phyloP scores from a whole-genome alignment of 53 echinoderm and acorn worm genomes.

The Astropecten irregularis region DNA sequence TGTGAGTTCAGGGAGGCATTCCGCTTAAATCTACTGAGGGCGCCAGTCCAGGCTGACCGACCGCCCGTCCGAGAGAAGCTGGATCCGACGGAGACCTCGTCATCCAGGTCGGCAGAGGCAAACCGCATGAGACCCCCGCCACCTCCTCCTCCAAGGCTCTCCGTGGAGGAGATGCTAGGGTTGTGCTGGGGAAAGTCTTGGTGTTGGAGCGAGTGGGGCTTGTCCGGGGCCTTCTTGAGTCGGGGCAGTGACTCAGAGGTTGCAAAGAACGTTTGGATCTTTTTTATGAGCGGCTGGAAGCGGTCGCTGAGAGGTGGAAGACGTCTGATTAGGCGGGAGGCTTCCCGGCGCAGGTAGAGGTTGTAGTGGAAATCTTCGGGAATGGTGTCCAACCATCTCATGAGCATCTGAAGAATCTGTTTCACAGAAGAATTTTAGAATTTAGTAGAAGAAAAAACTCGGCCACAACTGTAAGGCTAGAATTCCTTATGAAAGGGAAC shows the following conservation, averaged over 20 bases:
- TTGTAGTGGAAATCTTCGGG: slow-evolving; percentile 75
- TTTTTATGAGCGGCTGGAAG: slow-evolving; percentile 50
- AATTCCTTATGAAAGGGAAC: too few relatives aligned
- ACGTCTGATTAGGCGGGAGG: slow-evolving; percentile 65
- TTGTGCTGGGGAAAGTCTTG: slow-evolving; percentile 32
- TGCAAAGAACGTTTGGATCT: slow-evolving; percentile 9
- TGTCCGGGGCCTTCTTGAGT: slow-evolving; percentile 37
- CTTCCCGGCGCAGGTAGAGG: slow-evolving; percentile 63
- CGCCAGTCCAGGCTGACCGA: neutral
- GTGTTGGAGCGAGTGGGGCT: slow-evolving; percentile 23
- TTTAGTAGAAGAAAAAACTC: too few relatives aligned
- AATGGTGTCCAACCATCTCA: slow-evolving; percentile 68
- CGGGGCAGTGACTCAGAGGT: slow-evolving; percentile 8
- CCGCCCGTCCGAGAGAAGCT: slow-evolving; percentile 32
- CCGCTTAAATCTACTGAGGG: slow-evolving; percentile 26
- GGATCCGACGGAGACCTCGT: slow-evolving; percentile 19
- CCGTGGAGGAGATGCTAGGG: slow-evolving; percentile 46
- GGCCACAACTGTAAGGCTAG: too few relatives aligned
- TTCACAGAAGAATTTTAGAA: too few relatives aligned
- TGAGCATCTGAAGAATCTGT: slow-evolving; percentile 65
- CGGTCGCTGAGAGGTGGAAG: slow-evolving; percentile 55
- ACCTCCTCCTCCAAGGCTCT: neutral
- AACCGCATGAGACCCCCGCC: neutral
- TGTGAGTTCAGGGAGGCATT: slow-evolving; percentile 48
- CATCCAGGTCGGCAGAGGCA: slow-evolving; percentile 13